Base-by-base conservation (phyloP, 2,888 invertebrate species). In the Taenaris catops region DNA sequence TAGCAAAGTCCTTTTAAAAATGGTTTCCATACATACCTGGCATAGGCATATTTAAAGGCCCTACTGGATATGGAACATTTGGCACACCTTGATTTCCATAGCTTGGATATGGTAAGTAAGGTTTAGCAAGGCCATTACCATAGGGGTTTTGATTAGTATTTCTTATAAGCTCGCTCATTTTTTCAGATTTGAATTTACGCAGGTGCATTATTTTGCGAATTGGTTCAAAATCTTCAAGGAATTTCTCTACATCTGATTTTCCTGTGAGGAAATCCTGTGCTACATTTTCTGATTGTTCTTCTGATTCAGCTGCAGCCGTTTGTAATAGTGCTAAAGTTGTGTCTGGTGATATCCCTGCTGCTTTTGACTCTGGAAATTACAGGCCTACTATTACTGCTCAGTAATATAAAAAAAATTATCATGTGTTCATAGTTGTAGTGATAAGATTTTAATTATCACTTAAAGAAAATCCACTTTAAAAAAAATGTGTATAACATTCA, bases 121-220 rank as follows among this genome's bases (percentile, higher is more conserved):
- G 81, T 38, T 72, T 81, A 3, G 69, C 51, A 19, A 62, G 51
- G 8, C 81, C 81, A 58, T 84, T 84, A 1, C 78, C 79, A 43
- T 67, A 80, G 1, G 67, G 56, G 57, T 55, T 63, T 46, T 74
- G 73, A 38, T 46, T 65, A 1, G 78, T 72, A 20, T 70, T 65
- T 48, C 78, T 63, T 12, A 94, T 78, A 5, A 95, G 70, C 59
- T 95, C 95, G 26, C 91, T 88, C 92, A 99, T 92, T 84, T 98
- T 98, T 48, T 99, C 98, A 0, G 96, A 92, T 83, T 98, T 98
- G 5, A 98, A 93, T 63, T 95, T 93, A 28, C 97, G 89, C 92
- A 83, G 45, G 27, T 84, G 84, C 84, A 84, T 84, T 42, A 63
- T 66, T 46, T 73, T 83, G 25, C 98, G 90, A 42, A 90, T 89